phyloP scores from a whole-genome alignment of 2,113 vertebrate genomes.

The Pomatostomus ruficeps region DNA sequence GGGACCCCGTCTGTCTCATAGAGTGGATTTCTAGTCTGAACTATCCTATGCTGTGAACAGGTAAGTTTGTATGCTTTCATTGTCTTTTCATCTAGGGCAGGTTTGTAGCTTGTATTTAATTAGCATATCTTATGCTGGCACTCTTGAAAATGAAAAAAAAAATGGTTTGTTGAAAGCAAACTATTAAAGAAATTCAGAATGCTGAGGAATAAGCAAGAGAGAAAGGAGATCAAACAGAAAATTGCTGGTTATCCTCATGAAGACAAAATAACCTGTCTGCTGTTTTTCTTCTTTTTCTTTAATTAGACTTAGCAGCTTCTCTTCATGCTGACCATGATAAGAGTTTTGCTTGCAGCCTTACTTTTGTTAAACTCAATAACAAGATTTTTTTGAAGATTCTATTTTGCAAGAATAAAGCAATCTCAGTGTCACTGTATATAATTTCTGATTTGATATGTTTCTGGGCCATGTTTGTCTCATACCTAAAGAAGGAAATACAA shows the following conservation, averaged over 20 bases:
- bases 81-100: not conserved
- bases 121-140: not conserved
- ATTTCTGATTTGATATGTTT: not conserved
- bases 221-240: not conserved
- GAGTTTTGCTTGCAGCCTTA: not conserved
- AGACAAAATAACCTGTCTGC: not conserved
- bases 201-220: not conserved
- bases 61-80: slow-evolving; percentile 12
- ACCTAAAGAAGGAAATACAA: not conserved
- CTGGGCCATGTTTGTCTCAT: not conserved
- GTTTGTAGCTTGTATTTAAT: not conserved
- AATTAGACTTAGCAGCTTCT: not conserved
- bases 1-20: not conserved
- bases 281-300: not conserved
- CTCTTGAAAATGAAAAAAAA: not conserved
- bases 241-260: not conserved
- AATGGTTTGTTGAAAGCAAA: not conserved
- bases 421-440: not conserved
- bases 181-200: not conserved
- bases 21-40: not conserved
- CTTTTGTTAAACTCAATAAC: not conserved
- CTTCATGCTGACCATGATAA: not conserved
- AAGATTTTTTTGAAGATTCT: not conserved
- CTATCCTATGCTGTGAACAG: not conserved
- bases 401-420: not conserved